These are phyloP conservation scores for Serranus cabrilla DNA, from an alignment of 2,797 vertebrate genomes.

Conservation along the genomic window DNA sequence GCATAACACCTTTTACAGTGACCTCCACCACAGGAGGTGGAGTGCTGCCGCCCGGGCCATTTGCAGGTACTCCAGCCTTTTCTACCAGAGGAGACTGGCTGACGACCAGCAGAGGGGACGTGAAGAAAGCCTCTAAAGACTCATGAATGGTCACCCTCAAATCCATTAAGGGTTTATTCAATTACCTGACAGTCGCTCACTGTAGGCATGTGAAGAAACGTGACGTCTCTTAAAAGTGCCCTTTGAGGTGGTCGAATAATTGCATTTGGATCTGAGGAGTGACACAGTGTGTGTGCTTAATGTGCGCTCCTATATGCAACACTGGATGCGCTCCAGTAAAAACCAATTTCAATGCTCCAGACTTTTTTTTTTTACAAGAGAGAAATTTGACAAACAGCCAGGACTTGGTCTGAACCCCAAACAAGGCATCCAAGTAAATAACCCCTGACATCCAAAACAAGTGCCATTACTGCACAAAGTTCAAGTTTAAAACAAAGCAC, in stretches of 20 bases:
- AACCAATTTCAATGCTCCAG: conserved; percentile 29
- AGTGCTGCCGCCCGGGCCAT: conserved; percentile 25
- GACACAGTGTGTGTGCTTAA: conserved; percentile 16
- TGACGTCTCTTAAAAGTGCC: conserved; percentile 24
- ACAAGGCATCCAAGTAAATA: conserved; percentile 64
- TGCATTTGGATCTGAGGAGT: conserved; percentile 44
- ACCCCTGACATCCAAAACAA: conserved; percentile 57
- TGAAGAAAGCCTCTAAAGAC: conserved; percentile 27
- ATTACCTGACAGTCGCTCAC: conserved; percentile 51
- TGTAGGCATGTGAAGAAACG: conserved; percentile 40
- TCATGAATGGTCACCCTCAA: conserved; percentile 49
- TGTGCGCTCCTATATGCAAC: conserved; percentile 27
- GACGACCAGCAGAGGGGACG: conserved; percentile 26
- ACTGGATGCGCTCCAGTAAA: conserved; percentile 40
- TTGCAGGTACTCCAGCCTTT: conserved; percentile 50
- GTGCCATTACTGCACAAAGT: conserved; percentile 61
- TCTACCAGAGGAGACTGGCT: conserved; percentile 16
- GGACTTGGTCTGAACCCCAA: conserved; percentile 47
- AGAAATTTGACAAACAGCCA: conserved; percentile 54
- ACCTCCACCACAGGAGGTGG: conserved; percentile 58
- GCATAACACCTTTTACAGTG: conserved; percentile 52
- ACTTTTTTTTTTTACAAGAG: conserved; percentile 41
- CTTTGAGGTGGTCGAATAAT: conserved; percentile 39
- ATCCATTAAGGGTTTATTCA: conserved; percentile 60
- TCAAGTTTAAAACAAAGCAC: conserved; percentile 70